phyloP scores from a whole-genome alignment of 2,888 invertebrate genomes.

The Diarsia mendica region DNA sequence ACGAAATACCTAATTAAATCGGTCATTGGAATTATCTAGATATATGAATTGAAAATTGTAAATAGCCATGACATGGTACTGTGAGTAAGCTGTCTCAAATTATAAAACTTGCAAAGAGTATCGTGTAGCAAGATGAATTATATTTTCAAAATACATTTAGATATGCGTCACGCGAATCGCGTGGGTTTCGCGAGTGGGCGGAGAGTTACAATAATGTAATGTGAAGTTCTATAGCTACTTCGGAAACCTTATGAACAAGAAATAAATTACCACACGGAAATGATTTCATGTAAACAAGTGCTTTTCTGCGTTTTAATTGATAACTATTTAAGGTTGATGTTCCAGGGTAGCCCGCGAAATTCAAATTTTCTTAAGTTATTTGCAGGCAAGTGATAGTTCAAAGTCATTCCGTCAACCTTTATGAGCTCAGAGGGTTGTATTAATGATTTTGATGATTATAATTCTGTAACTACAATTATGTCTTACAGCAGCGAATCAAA shows the following conservation, averaged over 20 bases:
- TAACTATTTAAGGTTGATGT: background rate
- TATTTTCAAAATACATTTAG: constrained; percentile 52
- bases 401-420: too few species aligned
- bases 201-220: constrained; percentile 29
- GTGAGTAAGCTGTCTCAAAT: constrained; percentile 31
- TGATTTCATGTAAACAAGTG: background rate
- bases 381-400: too few species aligned
- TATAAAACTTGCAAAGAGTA: constrained; percentile 37
- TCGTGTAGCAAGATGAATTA: constrained; percentile 44
- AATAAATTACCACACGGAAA: constrained; percentile 1
- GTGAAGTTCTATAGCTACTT: constrained; percentile 49
- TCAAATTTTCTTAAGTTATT: too few species aligned
- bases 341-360: too few species aligned
- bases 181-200: constrained; percentile 33
- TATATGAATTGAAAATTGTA: constrained; percentile 46
- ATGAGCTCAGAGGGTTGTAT: too few species aligned
- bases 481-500: too few species aligned
- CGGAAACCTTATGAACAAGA: constrained; percentile 16
- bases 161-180: constrained; percentile 44
- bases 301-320: background rate
- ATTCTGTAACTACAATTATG: too few species aligned
- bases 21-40: constrained; percentile 25
- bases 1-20: constrained; percentile 2
- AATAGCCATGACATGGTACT: constrained; percentile 59
- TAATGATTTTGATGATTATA: too few species aligned